Base-by-base conservation (phyloP, 2,888 invertebrate genomes). In the Zhuqinia jingwanae region DNA sequence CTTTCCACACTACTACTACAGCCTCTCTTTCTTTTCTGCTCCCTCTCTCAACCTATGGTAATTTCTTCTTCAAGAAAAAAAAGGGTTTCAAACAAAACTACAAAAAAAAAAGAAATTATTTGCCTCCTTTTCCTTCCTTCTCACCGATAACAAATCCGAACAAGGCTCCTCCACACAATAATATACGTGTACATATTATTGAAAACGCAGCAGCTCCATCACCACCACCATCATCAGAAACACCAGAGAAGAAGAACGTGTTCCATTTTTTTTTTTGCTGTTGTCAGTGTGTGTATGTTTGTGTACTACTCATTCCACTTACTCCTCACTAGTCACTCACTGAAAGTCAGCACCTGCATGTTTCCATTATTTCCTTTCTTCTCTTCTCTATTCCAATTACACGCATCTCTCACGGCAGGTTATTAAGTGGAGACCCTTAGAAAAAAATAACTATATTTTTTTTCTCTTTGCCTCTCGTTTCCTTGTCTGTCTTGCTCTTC, bases 371-470 rank as follows among this genome's bases (percentile, higher is more conserved):
- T 70, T 47, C 70, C 50, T 47, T 63, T 63, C 36, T 63, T 27
- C 25, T 36, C 56, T 50, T n/a, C 58, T 45, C 68, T 20, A 65
- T 78, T 78, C 79, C 73, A 85, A 85, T 85, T 85, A 73, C 85
- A 85, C 78, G 70, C 85, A 85, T 78, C 79, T 85, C 75, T 79
- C 79, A 63, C 63, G 70, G 75, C 85, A 85, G 70, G 68, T 85
- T 79, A 79, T 79, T 79, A 79, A 79, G 79, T 85, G 79, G 58
- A 77, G 85, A 79, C 75, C 79, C 85, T 85, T 85, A 25, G 58
- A 85, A 25, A 47, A 68, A 84, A 58, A 73, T 30, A 79, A 47
- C 27, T 79, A 83, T 85, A 42, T 85, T 63, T 36, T 79, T 79
- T n/a, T n/a, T n/a, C n/a, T n/a, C n/a, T n/a, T n/a, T n/a, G n/a